Evolutionary conservation across 2,888 invertebrate species (phyloP).

Genomic region (Steromphala cineraria): DNA sequence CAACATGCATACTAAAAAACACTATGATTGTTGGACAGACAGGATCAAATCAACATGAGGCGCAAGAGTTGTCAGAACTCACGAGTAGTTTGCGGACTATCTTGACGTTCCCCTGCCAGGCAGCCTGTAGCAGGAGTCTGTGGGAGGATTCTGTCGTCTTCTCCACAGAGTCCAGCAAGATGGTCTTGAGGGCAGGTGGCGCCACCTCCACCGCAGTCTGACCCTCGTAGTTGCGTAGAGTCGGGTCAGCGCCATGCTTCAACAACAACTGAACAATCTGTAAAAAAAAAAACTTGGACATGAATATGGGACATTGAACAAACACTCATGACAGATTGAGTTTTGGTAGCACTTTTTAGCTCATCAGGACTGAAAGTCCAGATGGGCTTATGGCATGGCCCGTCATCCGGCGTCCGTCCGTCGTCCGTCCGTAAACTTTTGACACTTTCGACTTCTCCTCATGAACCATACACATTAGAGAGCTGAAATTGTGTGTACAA

Average conservation of each 20-base stretch:
- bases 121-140: conserved; percentile 70
- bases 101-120: conserved; percentile 72
- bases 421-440: no score
- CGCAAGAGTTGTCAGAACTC: conserved; percentile 27
- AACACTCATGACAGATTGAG: no score
- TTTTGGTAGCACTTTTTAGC: no score
- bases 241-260: conserved; percentile 71
- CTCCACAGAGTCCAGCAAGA: conserved; percentile 69
- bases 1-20: background rate
- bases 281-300: no score
- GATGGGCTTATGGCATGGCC: no score
- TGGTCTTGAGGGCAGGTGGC: conserved; percentile 63
- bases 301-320: no score
- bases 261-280: conserved; percentile 71
- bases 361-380: no score
- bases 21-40: background rate
- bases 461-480: no score
- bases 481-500: no score
- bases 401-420: no score
- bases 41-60: background rate
- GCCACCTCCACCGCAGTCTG: conserved; percentile 72
- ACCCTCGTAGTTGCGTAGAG: conserved; percentile 70
- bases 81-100: conserved; percentile 69
- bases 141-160: conserved; percentile 61
- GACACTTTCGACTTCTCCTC: no score